These are phyloP conservation scores for Lycocerus yunnanus DNA, from an alignment of 2,888 invertebrate genomes.

Conservation along the genomic window DNA sequence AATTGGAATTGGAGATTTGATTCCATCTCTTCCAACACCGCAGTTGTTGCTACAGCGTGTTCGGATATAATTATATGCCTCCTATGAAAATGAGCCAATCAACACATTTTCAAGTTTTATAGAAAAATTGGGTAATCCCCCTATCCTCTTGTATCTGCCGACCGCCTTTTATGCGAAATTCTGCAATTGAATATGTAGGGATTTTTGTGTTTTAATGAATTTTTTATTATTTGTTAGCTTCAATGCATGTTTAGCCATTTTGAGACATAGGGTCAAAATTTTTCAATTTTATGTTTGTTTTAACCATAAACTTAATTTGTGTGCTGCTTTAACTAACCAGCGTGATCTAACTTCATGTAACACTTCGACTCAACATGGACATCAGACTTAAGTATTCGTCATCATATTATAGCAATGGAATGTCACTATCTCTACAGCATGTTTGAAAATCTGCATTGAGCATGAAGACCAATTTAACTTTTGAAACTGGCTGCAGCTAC, in stretches of 20 bases:
- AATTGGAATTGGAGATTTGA: no score
- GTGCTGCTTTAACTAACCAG: constrained; percentile 38
- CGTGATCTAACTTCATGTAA: constrained; percentile 15
- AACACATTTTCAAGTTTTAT: not conserved
- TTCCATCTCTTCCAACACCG: no score
- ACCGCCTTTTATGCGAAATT: not conserved
- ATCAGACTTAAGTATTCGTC: constrained; percentile 14
- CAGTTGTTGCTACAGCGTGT: no score
- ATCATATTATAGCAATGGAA: constrained; percentile 9
- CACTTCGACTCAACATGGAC: constrained; percentile 21
- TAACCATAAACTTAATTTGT: constrained; percentile 29
- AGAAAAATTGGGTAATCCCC: not conserved
- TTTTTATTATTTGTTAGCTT: constrained; percentile 14
- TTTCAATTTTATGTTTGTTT: constrained; percentile 3
- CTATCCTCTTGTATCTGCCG: not conserved
- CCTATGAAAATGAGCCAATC: not conserved
- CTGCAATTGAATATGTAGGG: not conserved
- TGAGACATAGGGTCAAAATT: not conserved
- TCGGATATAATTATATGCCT: no score
- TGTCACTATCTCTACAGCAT: constrained; percentile 39
- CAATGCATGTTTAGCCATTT: constrained; percentile 1
- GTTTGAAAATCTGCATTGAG: constrained; percentile 40
- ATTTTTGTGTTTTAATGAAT: not conserved
- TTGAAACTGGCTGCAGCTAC: constrained; percentile 53
- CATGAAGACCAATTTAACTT: constrained; percentile 42